Evolutionary conservation across 1,140 invertebrate genomes (phyloP).

Genomic region (Leptinotarsa lineolata): DNA sequence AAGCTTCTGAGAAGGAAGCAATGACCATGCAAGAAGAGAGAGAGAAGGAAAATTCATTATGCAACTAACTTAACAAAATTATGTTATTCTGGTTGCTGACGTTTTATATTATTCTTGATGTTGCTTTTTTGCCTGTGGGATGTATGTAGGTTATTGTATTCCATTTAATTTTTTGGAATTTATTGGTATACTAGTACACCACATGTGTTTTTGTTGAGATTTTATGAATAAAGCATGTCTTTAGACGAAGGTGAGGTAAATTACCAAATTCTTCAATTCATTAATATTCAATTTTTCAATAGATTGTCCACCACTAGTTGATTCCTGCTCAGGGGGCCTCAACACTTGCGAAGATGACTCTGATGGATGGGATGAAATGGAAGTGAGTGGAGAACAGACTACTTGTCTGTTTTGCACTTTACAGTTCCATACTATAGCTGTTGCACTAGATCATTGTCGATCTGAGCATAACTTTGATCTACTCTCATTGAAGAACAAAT

Average conservation of each 20-base stretch:
- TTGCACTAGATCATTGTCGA: constrained; percentile 63
- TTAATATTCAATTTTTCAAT: not conserved
- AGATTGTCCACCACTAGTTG: constrained; percentile 13
- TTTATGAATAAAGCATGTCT: constrained; percentile 1
- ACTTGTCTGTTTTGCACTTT: constrained; percentile 65
- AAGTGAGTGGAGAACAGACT: constrained; percentile 53
- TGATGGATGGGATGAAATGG: constrained; percentile 57
- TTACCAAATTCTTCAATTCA: not conserved
- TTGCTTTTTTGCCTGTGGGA: no score
- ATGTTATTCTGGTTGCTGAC: no score
- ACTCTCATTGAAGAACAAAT: constrained; percentile 66
- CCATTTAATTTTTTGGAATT: no score
- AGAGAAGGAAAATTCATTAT: no score
- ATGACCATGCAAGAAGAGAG: no score
- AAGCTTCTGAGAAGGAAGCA: no score
- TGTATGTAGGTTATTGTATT: no score
- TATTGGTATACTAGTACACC: no score
- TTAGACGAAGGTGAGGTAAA: not conserved
- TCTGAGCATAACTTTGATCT: constrained; percentile 73
- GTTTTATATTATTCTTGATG: no score
- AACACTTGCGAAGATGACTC: constrained; percentile 51
- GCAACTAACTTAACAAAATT: no score
- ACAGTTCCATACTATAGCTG: constrained; percentile 59
- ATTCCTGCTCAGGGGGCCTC: constrained; percentile 3
- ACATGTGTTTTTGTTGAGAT: no score